phyloP scores from a whole-genome alignment of 2,113 vertebrate genomes.

The Nematolebias whitei region DNA sequence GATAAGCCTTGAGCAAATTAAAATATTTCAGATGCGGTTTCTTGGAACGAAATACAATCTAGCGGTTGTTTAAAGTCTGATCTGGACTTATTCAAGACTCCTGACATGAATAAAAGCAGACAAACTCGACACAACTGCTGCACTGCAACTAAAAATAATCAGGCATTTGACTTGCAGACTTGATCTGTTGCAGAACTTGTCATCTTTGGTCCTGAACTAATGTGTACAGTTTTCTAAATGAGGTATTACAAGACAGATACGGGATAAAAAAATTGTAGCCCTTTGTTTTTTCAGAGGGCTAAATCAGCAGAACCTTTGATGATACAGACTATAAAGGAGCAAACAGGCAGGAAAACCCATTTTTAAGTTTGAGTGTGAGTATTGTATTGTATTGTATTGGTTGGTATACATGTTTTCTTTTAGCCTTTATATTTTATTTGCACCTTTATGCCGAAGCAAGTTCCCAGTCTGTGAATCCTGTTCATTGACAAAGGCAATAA shows the following conservation, averaged over 20 bases:
- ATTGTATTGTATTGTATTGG: no score
- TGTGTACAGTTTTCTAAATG: slow-evolving; percentile 25
- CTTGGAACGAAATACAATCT: not conserved
- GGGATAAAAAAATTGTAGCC: slow-evolving; percentile 4
- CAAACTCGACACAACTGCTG: slow-evolving; percentile 25
- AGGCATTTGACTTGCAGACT: not conserved
- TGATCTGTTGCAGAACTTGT: slow-evolving; percentile 6
- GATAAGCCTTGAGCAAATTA: not conserved
- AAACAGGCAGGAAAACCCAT: no score
- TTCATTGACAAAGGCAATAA: no score
- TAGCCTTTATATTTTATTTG: no score
- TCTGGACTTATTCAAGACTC: slow-evolving; percentile 4
- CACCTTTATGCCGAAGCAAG: no score
- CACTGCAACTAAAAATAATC: slow-evolving; percentile 13
- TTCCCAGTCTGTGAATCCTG: no score
- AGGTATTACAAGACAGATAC: slow-evolving; percentile 14
- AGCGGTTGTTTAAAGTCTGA: not conserved
- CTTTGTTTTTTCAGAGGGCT: slow-evolving; percentile 5
- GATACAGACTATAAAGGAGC: no score
- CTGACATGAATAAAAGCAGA: not conserved
- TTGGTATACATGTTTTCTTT: no score
- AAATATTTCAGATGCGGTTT: not conserved
- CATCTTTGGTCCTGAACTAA: slow-evolving; percentile 1
- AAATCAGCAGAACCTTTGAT: no score
- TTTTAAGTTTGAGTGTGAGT: no score